A percentile compares a stretch with the other conserved stretches of the same genome.
These are phyloP conservation scores for Rousettus madagascariensis DNA, from an alignment of 2,797 vertebrate genomes.

Conservation along the genomic window DNA sequence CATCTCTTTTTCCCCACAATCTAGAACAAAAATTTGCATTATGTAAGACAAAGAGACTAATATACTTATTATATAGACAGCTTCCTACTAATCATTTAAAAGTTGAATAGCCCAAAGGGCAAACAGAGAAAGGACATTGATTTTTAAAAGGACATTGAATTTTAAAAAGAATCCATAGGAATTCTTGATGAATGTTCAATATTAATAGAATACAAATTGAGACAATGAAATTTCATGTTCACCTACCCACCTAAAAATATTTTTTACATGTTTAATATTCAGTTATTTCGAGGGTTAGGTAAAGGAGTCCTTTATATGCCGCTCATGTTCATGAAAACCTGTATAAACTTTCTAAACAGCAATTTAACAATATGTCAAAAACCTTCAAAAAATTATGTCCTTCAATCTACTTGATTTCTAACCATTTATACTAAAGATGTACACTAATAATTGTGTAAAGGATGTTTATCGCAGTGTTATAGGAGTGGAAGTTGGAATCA, in stretches of 20 bases:
- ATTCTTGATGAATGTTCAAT: conserved; percentile 31
- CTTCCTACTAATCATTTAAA: background rate
- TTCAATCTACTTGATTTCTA: conserved; percentile 1
- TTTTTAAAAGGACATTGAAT: background rate
- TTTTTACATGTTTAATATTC: background rate
- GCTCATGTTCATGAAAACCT: background rate
- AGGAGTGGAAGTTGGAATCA: background rate
- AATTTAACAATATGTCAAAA: background rate
- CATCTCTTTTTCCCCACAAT: background rate
- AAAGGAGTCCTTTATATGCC: background rate
- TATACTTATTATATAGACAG: background rate
- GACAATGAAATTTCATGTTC: background rate
- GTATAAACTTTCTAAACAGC: background rate
- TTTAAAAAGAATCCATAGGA: background rate
- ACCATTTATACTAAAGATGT: background rate
- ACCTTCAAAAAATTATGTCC: background rate
- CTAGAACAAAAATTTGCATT: background rate
- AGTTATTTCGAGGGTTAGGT: background rate
- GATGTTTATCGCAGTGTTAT: background rate
- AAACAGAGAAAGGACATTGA: background rate
- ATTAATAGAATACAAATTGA: conserved; percentile 24
- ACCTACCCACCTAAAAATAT: background rate
- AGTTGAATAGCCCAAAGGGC: background rate
- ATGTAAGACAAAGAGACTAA: background rate
- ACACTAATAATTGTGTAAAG: background rate